Conservation (phyloP, 2,888 invertebrate genomes). For the Eilema griseolum region DNA sequence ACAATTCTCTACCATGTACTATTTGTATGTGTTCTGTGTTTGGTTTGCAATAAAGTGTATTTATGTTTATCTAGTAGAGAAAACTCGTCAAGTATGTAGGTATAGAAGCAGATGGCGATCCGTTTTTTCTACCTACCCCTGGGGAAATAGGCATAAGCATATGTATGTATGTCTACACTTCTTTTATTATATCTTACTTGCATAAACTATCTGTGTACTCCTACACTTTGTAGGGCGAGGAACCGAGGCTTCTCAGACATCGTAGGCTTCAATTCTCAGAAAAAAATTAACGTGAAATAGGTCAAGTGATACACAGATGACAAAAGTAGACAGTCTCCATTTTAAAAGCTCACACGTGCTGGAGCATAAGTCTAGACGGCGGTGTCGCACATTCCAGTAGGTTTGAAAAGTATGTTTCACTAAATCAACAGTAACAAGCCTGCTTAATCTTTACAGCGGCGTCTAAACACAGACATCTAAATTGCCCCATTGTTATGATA, state of each 20-base stretch:
- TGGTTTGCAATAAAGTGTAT: too few relatives aligned
- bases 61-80: too few relatives aligned
- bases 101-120: too few relatives aligned
- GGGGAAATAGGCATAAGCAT: too few relatives aligned
- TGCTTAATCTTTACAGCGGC: not conserved
- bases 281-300: too few relatives aligned
- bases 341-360: not conserved
- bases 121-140: too few relatives aligned
- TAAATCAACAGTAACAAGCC: not conserved
- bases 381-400: not conserved
- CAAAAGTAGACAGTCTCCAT: not conserved
- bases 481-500: not conserved
- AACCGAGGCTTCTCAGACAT: not conserved
- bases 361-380: not conserved
- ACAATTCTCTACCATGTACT: too few relatives aligned
- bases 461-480: not conserved
- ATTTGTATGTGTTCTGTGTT: too few relatives aligned
- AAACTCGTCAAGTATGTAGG: too few relatives aligned
- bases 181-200: too few relatives aligned
- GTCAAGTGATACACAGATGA: too few relatives aligned
- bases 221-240: not conserved
- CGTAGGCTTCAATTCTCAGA: not conserved
- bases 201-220: not conserved
- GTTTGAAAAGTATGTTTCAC: not conserved
- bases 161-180: too few relatives aligned